Evolutionary conservation across 2,888 invertebrate species (phyloP).

Genomic region (Eupithecia vulgata): DNA sequence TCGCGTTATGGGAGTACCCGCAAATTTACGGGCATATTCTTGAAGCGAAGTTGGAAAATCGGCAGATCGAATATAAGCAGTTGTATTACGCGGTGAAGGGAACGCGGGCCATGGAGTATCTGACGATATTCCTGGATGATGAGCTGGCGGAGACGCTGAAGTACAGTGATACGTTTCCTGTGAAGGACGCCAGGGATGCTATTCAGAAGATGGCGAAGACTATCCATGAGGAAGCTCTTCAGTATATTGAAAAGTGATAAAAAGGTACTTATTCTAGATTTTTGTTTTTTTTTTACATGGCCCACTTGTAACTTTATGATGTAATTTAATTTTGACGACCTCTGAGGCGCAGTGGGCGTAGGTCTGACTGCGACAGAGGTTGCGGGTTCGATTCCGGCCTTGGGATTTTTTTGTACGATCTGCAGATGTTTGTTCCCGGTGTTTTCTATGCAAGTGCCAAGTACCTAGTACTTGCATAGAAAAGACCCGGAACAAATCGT

Average conservation of each 20-base stretch:
- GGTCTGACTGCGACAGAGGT: not conserved
- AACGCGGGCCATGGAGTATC: slow-evolving; percentile 71
- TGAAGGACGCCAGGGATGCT: slow-evolving; percentile 67
- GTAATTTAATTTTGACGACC: not conserved
- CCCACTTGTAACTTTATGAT: not conserved
- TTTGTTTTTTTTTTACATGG: not conserved
- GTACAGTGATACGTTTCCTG: slow-evolving; percentile 65
- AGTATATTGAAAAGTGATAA: slow-evolving; percentile 69
- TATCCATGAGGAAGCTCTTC: slow-evolving; percentile 66
- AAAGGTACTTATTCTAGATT: slow-evolving; percentile 2
- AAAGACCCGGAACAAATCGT: too few relatives aligned
- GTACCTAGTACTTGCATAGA: too few relatives aligned
- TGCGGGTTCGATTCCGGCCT: too few relatives aligned
- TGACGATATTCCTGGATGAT: slow-evolving; percentile 65
- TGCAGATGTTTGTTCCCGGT: too few relatives aligned
- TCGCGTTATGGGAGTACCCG: slow-evolving; percentile 77
- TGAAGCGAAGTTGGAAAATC: slow-evolving; percentile 64
- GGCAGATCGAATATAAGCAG: slow-evolving; percentile 66
- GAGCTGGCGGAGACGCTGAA: slow-evolving; percentile 67
- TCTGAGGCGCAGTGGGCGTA: not conserved
- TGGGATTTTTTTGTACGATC: too few relatives aligned
- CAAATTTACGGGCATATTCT: slow-evolving; percentile 68
- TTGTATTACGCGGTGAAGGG: slow-evolving; percentile 70
- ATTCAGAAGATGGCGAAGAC: slow-evolving; percentile 76
- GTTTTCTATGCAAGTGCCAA: too few relatives aligned